These are phyloP conservation scores for Tetranychus urticae DNA, from an alignment of 1,140 invertebrate species.

Conservation along the genomic window DNA sequence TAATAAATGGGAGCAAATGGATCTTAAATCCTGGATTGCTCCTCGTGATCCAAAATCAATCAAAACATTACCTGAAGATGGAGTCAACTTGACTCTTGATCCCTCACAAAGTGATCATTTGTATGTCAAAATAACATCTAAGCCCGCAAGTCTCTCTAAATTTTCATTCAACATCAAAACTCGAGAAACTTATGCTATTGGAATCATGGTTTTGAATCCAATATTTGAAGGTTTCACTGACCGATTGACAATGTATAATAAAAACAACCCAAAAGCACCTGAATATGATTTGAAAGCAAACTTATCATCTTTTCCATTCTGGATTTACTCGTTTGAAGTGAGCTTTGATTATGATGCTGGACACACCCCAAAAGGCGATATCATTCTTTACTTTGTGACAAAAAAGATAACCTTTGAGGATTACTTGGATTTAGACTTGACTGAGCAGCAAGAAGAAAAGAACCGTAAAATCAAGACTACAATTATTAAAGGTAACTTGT, in stretches of 20 bases:
- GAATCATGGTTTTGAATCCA: constrained; percentile 39
- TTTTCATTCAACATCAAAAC: constrained; percentile 9
- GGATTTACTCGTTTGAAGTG: constrained; percentile 55
- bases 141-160: not conserved
- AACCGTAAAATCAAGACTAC: constrained; percentile 11
- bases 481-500: constrained; percentile 20
- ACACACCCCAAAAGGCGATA: constrained; percentile 42
- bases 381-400: constrained; percentile 40
- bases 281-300: constrained; percentile 54
- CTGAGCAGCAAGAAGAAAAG: not conserved
- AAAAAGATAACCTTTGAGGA: not conserved
- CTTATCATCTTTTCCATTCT: constrained; percentile 56
- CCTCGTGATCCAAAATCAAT: constrained; percentile 7
- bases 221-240: constrained; percentile 65
- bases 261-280: not conserved
- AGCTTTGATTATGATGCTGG: constrained; percentile 60
- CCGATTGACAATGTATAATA: constrained; percentile 33
- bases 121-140: not conserved
- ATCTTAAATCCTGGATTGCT: constrained; percentile 68
- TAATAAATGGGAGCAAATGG: constrained; percentile 54
- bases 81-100: not conserved
- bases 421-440: not conserved
- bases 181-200: constrained; percentile 12
- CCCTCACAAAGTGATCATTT: constrained; percentile 13
- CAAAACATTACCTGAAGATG: not conserved